Evolutionary conservation across 2,888 invertebrate species (phyloP).

Genomic region (Hedya salicella): DNA sequence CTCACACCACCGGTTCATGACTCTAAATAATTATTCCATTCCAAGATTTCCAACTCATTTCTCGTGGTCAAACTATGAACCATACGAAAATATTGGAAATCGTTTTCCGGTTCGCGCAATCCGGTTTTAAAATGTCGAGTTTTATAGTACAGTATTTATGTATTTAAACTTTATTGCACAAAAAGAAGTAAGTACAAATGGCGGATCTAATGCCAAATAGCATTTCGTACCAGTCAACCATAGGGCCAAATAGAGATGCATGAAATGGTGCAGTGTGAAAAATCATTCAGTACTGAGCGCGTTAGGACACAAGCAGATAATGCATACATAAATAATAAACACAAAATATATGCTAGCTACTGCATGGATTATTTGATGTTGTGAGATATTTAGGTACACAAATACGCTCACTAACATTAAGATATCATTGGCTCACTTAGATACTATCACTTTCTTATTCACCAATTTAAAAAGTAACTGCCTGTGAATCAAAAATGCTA

Average conservation of each 20-base stretch:
- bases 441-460: neutral
- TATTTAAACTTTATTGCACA: too few species aligned
- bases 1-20: conserved; percentile 65
- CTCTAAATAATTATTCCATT: conserved; percentile 70
- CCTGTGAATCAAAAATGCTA: neutral
- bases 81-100: neutral
- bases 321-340: too few species aligned
- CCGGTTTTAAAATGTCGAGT: neutral
- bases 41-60: conserved; percentile 55
- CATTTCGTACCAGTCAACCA: too few species aligned
- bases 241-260: too few species aligned
- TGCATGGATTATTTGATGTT: neutral
- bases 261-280: too few species aligned
- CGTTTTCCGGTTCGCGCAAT: neutral
- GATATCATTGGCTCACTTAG: neutral
- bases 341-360: too few species aligned
- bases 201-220: too few species aligned
- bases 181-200: too few species aligned
- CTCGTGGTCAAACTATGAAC: conserved; percentile 15
- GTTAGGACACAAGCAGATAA: too few species aligned
- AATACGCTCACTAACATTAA: neutral
- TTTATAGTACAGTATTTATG: neutral
- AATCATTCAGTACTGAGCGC: too few species aligned
- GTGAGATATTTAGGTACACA: neutral
- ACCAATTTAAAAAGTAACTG: neutral